A percentile compares a stretch with the other conserved stretches of the same genome.
phyloP scores from a whole-genome alignment of 1,140 invertebrate species.

The Gonioctena quinquepunctata region DNA sequence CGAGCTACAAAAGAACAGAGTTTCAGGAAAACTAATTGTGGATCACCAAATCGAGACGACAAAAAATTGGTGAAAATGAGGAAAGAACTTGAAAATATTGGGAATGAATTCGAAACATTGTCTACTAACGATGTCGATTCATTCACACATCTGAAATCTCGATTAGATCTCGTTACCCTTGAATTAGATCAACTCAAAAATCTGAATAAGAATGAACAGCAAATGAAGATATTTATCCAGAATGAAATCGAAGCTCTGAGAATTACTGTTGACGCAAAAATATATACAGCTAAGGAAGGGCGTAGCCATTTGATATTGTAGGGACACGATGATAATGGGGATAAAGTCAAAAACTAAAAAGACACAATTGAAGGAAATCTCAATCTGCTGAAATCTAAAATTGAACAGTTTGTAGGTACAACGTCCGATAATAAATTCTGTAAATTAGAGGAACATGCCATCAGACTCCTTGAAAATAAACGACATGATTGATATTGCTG shows the following conservation, averaged over 20 bases:
- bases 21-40: constrained; percentile 13
- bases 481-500: constrained; percentile 9
- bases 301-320: neutral
- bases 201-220: constrained; percentile 16
- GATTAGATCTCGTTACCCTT: constrained; percentile 27
- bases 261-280: constrained; percentile 11
- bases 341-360: neutral
- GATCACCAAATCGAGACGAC: constrained; percentile 7
- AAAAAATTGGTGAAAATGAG: constrained; percentile 27
- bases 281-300: constrained; percentile 15
- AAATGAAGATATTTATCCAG: constrained; percentile 29
- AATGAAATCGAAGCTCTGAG: constrained; percentile 19
- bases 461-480: constrained; percentile 24
- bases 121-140: constrained; percentile 5
- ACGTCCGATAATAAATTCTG: constrained; percentile 28
- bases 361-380: constrained; percentile 24
- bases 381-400: neutral
- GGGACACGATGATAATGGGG: neutral
- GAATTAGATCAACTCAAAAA: constrained; percentile 26
- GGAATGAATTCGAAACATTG: constrained; percentile 21
- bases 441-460: constrained; percentile 28
- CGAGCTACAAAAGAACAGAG: constrained; percentile 29
- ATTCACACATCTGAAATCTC: constrained; percentile 22
- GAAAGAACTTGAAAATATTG: constrained; percentile 22
- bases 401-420: constrained; percentile 29